Conservation (phyloP, 64 coral and sea anemone species). For the Montipora foliosa region DNA sequence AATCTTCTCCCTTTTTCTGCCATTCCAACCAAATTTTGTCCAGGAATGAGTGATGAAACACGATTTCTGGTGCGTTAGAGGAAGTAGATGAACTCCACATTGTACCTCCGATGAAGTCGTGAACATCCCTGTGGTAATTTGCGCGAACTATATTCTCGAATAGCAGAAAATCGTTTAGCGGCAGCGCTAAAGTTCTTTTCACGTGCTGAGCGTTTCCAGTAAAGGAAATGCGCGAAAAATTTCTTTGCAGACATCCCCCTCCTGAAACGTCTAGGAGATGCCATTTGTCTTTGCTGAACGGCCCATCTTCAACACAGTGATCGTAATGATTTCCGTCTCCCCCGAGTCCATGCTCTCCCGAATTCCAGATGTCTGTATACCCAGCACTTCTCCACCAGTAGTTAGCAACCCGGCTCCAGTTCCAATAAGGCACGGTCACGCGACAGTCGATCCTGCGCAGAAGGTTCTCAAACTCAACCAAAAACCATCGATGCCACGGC, state of each 20-base stretch:
- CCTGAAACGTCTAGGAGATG: background rate
- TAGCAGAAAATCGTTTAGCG: slow-evolving; percentile 29
- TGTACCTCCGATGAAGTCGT: slow-evolving; percentile 77
- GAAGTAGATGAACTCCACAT: slow-evolving; percentile 35
- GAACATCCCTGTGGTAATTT: slow-evolving; percentile 59
- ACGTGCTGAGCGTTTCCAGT: slow-evolving; percentile 20
- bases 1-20: slow-evolving; percentile 83
- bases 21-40: slow-evolving; percentile 93
- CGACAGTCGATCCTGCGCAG: slow-evolving; percentile 88
- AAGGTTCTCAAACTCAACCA: slow-evolving; percentile 90
- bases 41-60: slow-evolving; percentile 85
- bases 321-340: slow-evolving; percentile 61
- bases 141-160: slow-evolving; percentile 72
- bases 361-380: slow-evolving; percentile 76
- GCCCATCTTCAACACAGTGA: slow-evolving; percentile 71
- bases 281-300: slow-evolving; percentile 70
- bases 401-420: slow-evolving; percentile 83
- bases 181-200: slow-evolving; percentile 25
- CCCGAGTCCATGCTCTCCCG: slow-evolving; percentile 71
- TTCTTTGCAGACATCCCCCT: slow-evolving; percentile 30
- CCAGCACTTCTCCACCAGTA: slow-evolving; percentile 54
- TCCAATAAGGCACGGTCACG: slow-evolving; percentile 90
- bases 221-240: background rate
- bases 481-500: slow-evolving; percentile 96
- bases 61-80: slow-evolving; percentile 86